Percentiles rank a stretch among this genome's conserved stretches.
Conservation (phyloP, 2,888 invertebrate genomes). For the Cosmia pyralina region DNA sequence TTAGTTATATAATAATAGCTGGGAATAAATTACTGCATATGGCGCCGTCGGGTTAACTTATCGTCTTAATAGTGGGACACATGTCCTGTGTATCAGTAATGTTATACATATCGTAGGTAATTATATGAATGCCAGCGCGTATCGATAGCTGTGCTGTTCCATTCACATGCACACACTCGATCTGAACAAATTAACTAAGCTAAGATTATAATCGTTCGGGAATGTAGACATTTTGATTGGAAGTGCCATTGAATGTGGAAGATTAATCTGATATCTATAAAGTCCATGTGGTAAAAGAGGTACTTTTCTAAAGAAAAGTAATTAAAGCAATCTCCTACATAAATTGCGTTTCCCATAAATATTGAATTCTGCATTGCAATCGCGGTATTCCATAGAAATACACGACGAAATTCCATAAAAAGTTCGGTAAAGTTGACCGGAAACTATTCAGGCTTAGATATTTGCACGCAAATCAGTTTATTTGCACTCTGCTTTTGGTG, state of each 20-base stretch:
- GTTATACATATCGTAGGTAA: constrained; percentile 59
- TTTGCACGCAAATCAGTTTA: constrained; percentile 56
- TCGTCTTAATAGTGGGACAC: constrained; percentile 76
- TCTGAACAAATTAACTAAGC: constrained; percentile 49
- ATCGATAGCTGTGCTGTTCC: constrained; percentile 50
- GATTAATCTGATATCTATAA: constrained; percentile 12
- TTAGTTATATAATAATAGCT: constrained; percentile 61
- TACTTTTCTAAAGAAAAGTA: neutral
- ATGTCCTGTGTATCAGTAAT: constrained; percentile 70
- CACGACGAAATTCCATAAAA: constrained; percentile 30
- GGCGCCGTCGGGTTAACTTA: constrained; percentile 78
- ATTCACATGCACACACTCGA: constrained; percentile 53
- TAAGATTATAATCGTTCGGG: constrained; percentile 17
- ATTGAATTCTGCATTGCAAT: constrained; percentile 14
- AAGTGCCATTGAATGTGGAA: constrained; percentile 16
- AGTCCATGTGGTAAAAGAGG: neutral
- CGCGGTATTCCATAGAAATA: constrained; percentile 9
- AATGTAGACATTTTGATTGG: constrained; percentile 33
- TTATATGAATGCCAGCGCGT: constrained; percentile 61
- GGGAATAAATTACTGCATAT: constrained; percentile 68
- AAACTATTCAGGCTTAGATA: constrained; percentile 38
- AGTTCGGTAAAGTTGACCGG: constrained; percentile 38
- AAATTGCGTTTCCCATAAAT: neutral
- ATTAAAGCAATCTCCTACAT: too few species aligned
- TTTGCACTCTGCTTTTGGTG: constrained; percentile 47